Conservation (phyloP, 2,797 vertebrate species). For the Antrozous pallidus region DNA sequence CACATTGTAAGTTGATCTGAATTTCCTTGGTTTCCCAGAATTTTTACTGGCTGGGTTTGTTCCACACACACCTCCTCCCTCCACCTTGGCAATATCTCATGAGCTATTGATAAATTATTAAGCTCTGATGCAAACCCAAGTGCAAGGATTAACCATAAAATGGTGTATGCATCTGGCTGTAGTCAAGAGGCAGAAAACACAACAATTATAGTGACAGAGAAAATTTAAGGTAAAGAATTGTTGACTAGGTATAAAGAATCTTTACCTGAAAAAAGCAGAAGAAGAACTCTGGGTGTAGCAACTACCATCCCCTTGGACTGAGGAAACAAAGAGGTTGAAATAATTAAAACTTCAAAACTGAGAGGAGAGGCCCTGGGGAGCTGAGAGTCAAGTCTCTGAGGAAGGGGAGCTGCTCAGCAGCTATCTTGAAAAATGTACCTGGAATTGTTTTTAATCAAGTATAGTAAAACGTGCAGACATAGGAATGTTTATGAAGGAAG, state of each 20-base stretch:
- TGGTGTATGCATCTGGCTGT: background rate
- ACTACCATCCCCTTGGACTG: too few species aligned
- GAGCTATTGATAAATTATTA: conserved; percentile 60
- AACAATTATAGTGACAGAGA: background rate
- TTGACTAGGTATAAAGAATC: background rate
- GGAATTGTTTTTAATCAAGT: background rate
- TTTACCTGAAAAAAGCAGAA: background rate
- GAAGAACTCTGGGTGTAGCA: background rate
- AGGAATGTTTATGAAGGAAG: background rate
- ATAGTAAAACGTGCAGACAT: background rate
- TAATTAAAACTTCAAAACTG: background rate
- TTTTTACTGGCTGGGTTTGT: conserved; percentile 33
- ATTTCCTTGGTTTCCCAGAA: conserved; percentile 52
- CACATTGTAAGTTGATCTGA: conserved; percentile 3
- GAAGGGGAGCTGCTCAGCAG: background rate
- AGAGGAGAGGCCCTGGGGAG: background rate
- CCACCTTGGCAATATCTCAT: background rate
- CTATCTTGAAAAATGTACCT: background rate
- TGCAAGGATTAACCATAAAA: conserved; percentile 25
- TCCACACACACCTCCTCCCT: background rate
- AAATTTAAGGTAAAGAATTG: background rate
- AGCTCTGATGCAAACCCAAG: conserved; percentile 22
- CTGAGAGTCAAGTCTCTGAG: background rate
- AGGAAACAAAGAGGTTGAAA: background rate
- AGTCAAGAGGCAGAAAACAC: conserved; percentile 32